Conservation (phyloP, 1,140 invertebrate genomes). For the Aphidius ervi region DNA sequence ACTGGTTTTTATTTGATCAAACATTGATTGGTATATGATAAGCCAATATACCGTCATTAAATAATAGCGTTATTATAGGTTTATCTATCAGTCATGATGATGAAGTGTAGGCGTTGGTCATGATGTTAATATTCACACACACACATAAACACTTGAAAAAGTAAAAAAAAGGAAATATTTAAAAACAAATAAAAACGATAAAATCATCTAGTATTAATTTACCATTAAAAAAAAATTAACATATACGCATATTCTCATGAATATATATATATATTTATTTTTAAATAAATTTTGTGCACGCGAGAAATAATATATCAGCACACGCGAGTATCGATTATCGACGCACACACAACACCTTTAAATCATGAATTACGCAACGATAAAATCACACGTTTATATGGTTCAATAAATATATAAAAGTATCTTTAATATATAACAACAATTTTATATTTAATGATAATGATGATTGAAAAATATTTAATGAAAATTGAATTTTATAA, state of each 20-base stretch:
- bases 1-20: no score
- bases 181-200: background rate
- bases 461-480: no score
- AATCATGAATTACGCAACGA: constrained; percentile 18
- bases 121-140: background rate
- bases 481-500: no score
- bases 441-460: no score
- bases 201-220: no score
- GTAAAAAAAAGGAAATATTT: background rate
- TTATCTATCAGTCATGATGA: constrained; percentile 4
- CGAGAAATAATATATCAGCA: background rate
- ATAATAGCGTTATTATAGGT: constrained; percentile 15
- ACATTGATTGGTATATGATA: background rate
- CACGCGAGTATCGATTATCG: constrained; percentile 20
- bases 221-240: background rate
- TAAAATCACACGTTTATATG: constrained; percentile 5
- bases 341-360: background rate
- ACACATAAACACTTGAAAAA: no score
- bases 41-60: constrained; percentile 7
- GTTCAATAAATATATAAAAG: background rate
- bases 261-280: background rate
- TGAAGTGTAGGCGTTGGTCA: constrained; percentile 11
- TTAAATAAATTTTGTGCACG: background rate
- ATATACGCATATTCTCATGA: background rate
- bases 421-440: no score